Percentiles rank a stretch among this genome's conserved stretches.
Evolutionary conservation across 1,140 invertebrate genomes (phyloP).

Genomic region (Copidosoma floridanum): DNA sequence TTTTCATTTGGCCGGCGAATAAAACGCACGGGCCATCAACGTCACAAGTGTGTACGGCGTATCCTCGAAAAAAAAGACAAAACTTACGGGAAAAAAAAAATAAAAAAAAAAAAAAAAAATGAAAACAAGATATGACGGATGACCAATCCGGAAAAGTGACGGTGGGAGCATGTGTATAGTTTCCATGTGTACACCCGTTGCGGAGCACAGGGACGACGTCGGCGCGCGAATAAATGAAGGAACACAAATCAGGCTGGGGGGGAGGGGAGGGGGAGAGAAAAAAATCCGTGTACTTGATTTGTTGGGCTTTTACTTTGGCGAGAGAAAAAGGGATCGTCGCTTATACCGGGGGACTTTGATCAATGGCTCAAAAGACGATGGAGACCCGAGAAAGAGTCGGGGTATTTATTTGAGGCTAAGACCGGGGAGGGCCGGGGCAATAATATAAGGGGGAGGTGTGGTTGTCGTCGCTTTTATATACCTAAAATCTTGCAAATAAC

Average conservation of each 20-base stretch:
- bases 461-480: slow-evolving; percentile 11
- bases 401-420: too few relatives aligned
- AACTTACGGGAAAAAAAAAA: not conserved
- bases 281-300: too few relatives aligned
- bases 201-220: too few relatives aligned
- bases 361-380: slow-evolving; percentile 10
- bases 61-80: too few relatives aligned
- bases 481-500: slow-evolving; percentile 18
- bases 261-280: too few relatives aligned
- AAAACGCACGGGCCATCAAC: not conserved
- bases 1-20: too few relatives aligned
- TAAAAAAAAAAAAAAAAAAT: too few relatives aligned
- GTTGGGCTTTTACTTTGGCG: not conserved
- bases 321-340: not conserved
- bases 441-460: not conserved
- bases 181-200: not conserved
- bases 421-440: not conserved
- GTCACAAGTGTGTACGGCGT: not conserved
- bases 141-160: slow-evolving; percentile 2
- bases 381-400: not conserved
- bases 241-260: slow-evolving; percentile 13
- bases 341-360: slow-evolving; percentile 13
- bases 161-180: too few relatives aligned
- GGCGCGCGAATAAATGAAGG: slow-evolving; percentile 9
- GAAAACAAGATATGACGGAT: too few relatives aligned